Base-by-base conservation (phyloP, 2,797 vertebrate species). In the Micropoecilia bifurca region DNA sequence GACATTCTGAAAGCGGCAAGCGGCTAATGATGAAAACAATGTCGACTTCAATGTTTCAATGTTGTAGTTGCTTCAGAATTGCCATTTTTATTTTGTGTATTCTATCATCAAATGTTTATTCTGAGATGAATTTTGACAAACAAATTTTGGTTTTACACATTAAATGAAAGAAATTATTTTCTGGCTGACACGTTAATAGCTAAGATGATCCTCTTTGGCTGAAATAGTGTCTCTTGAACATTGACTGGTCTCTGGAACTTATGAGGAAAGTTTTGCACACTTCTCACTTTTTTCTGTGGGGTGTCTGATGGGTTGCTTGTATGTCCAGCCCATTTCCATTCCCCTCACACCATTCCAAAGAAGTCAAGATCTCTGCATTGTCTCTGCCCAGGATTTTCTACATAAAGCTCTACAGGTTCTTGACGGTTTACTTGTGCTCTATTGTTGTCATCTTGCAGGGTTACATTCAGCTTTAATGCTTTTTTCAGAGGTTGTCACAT, bases 1-100 rank as follows among this genome's bases (percentile, higher is more conserved):
- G 88, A 86, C 83, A 88, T 93, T 92, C 90, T 81, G 55, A 86
- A 85, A 82, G 80, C 6, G 1, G 10, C 50, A 36, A 85, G 30
- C 45, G 22, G 8, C 71, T 83, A 76, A 89, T 86, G 75, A 89
- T 85, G 75, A 78, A 78, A 68, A 81, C 59, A 66, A 73, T 69
- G 18, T 6, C 69, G n/a, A 77, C 55, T 55, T 82, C 79, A 91
- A 80, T 50, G 76, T 87, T 89, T 78, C 77, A 36, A 72, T 80
- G 25, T 57, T 75, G 25, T 22, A 73, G 30, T 76, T 80, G 41
- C 2, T 80, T 73, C 33, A 72, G 81, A 75, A 78, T 20, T 3
- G 12, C 36, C 0, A 1, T 74, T 77, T 87, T 85, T 50, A n/a
- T 2, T 69, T 77, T 74, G 50, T 73, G 25, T 33, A 76, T 30